Base-by-base conservation (phyloP, 2,888 invertebrate genomes). In the Idaea aversata region DNA sequence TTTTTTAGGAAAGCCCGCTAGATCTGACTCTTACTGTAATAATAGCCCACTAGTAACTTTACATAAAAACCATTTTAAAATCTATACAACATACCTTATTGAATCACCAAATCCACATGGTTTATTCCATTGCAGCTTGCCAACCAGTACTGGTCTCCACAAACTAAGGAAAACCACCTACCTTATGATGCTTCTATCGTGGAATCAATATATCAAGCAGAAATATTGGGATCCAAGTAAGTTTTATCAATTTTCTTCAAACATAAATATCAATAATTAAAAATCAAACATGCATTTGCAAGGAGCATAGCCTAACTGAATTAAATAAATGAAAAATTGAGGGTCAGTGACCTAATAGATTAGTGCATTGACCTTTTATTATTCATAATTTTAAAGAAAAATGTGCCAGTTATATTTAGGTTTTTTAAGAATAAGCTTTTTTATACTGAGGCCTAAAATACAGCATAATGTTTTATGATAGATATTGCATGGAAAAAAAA, bases 61-160 rank as follows among this genome's bases (percentile, higher is more conserved):
- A 10, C 59, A 59, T 86, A 69, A 65, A 61, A 70, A 67, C 38
- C 47, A 47, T 47, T 47, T 47, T 47, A 25, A 88, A 93, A 92
- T 92, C 93, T 89, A 88, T 88, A 78, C 79, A 85, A 86, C 88
- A 81, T 69, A 83, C 88, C 88, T 79, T 85, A 89, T 85, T 88
- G 90, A 93, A 85, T 90, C 90, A 60, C 59, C 59, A 87, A 88
- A 85, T 87, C 88, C 84, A 86, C 82, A 86, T 91, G 91, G 91
- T 89, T 84, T 75, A 76, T 75, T 79, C 79, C 63, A 80, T 81
- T 77, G 65, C 91, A 98, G 98, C 94, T 99, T 36, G 98, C 99
- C 2, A 96, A 96, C 70, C 96, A 97, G 82, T 98, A 98, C 85
- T 99, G 99, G 99, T 96, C 98, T 0, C 97, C 98, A 0, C 96